Evolutionary conservation across 2,888 invertebrate genomes (phyloP).

Genomic region (Xanthorhoe designata): DNA sequence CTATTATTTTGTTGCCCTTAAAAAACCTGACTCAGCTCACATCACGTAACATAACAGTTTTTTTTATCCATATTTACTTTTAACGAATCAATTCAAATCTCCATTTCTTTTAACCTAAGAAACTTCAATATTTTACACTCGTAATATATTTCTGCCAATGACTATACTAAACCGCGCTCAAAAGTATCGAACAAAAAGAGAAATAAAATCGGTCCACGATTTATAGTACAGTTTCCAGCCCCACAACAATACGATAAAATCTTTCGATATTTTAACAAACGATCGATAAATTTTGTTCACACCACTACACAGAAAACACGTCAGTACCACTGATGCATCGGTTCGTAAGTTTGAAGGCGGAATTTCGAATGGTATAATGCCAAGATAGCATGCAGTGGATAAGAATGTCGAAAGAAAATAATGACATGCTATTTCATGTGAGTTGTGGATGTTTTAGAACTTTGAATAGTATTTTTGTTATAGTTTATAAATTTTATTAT

Average conservation of each 20-base stretch:
- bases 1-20: too few species aligned
- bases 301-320: slow-evolving; percentile 45
- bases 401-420: not conserved
- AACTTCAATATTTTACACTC: not conserved
- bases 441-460: not conserved
- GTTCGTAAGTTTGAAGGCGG: slow-evolving; percentile 18
- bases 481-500: too few species aligned
- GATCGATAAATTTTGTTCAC: slow-evolving; percentile 49
- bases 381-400: not conserved
- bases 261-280: slow-evolving; percentile 39
- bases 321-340: slow-evolving; percentile 32
- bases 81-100: too few species aligned
- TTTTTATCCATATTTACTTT: too few species aligned
- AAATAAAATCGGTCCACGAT: slow-evolving; percentile 29
- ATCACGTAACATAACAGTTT: too few species aligned
- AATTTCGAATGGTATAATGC: slow-evolving; percentile 9
- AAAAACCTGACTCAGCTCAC: too few species aligned
- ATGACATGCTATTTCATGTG: not conserved
- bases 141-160: not conserved
- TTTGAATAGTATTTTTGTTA: not conserved
- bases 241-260: slow-evolving; percentile 41
- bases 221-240: slow-evolving; percentile 33
- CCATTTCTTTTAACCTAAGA: not conserved
- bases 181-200: slow-evolving; percentile 21
- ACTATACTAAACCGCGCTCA: slow-evolving; percentile 2